A percentile compares a stretch with the other conserved stretches of the same genome.
Evolutionary conservation across 2,888 invertebrate genomes (phyloP).

Genomic region (Emmelina monodactyla): DNA sequence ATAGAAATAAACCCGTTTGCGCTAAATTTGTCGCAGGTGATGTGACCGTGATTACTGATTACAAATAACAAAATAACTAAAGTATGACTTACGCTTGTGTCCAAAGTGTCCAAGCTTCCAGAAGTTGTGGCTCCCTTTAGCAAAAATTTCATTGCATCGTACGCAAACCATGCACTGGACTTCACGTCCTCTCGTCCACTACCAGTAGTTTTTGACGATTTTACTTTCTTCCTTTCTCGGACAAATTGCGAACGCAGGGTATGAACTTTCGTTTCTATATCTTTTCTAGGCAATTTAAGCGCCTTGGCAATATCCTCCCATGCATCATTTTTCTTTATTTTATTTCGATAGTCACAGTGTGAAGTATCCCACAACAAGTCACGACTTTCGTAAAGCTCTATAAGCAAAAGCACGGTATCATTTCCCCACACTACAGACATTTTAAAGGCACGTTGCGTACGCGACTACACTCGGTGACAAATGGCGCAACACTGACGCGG

Average conservation of each 20-base stretch:
- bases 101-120: slow-evolving; percentile 16
- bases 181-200: slow-evolving; percentile 14
- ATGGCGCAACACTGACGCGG: slow-evolving; percentile 14
- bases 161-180: slow-evolving; percentile 17
- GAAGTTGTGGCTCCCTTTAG: slow-evolving; percentile 15
- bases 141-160: too few relatives aligned
- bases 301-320: slow-evolving; percentile 15
- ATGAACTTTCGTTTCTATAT: slow-evolving; percentile 16
- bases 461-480: slow-evolving; percentile 16
- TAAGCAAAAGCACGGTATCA: slow-evolving; percentile 7
- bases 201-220: slow-evolving; percentile 15
- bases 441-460: slow-evolving; percentile 15
- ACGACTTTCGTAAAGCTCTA: slow-evolving; percentile 16
- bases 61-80: slow-evolving; percentile 7
- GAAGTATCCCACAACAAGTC: slow-evolving; percentile 16
- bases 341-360: slow-evolving; percentile 15
- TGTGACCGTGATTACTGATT: too few relatives aligned
- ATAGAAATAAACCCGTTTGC: too few relatives aligned
- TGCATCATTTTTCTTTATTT: slow-evolving; percentile 18
- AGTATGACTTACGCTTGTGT: slow-evolving; percentile 14
- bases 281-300: slow-evolving; percentile 15
- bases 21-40: too few relatives aligned
- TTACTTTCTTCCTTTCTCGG: slow-evolving; percentile 16
- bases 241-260: slow-evolving; percentile 8
- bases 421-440: slow-evolving; percentile 14